Evolutionary conservation across 2,797 vertebrate genomes (phyloP).

Genomic region (Eidolon dupreanum): DNA sequence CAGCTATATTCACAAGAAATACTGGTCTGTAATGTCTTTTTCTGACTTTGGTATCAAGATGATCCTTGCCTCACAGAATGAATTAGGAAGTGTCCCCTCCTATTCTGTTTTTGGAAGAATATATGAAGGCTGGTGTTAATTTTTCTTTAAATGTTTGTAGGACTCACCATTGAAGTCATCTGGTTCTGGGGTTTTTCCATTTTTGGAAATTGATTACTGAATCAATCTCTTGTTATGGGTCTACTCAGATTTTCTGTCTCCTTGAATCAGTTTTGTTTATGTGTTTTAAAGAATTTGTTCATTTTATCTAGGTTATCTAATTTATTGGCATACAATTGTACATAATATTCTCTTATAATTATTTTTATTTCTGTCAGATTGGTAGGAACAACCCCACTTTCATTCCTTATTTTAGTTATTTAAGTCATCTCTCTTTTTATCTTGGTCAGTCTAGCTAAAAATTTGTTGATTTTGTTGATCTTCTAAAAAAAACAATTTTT

Average conservation of each 20-base stretch:
- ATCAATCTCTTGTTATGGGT: not conserved
- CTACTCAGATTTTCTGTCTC: not conserved
- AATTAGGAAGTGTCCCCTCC: not conserved
- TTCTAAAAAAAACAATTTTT: not conserved
- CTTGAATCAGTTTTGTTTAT: not conserved
- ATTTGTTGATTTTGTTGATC: not conserved
- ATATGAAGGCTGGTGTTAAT: not conserved
- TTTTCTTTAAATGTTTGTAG: not conserved
- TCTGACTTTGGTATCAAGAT: not conserved
- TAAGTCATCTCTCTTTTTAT: not conserved
- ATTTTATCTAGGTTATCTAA: not conserved
- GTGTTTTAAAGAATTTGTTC: not conserved
- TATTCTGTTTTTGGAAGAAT: not conserved
- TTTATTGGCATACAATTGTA: not conserved
- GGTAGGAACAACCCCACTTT: not conserved
- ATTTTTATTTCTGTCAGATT: not conserved
- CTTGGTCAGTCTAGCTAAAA: not conserved
- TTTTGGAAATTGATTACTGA: not conserved
- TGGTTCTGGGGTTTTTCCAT: not conserved
- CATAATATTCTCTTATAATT: not conserved
- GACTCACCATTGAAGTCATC: not conserved
- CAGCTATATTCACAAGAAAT: not conserved
- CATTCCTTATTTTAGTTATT: not conserved
- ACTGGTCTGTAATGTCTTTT: not conserved
- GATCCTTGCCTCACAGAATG: not conserved